Evolutionary conservation across 1,140 invertebrate genomes (phyloP).

Genomic region (Papilio polyxenes): DNA sequence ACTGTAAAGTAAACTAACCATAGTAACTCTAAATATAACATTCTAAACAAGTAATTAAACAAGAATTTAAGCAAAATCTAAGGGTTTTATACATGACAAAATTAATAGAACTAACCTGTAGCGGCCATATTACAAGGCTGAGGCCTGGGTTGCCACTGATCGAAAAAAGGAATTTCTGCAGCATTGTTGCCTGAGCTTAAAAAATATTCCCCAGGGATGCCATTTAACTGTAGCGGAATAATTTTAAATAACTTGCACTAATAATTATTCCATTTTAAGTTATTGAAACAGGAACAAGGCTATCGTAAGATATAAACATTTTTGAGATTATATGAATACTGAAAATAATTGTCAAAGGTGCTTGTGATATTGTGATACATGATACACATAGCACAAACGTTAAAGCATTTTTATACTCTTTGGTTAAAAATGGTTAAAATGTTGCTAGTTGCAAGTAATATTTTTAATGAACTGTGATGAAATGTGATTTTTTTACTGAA

Average conservation of each 20-base stretch:
- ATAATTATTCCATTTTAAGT: neutral
- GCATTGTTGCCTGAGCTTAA: constrained; percentile 38
- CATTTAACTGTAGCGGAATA: neutral
- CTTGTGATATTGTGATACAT: too few relatives aligned
- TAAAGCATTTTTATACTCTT: too few relatives aligned
- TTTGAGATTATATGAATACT: neutral
- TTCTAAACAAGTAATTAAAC: constrained; percentile 53
- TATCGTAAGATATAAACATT: neutral
- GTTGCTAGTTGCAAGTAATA: too few relatives aligned
- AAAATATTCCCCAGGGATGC: constrained; percentile 37
- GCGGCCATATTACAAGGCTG: constrained; percentile 81
- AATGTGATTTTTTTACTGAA: too few relatives aligned
- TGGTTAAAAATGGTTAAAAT: too few relatives aligned
- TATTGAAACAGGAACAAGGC: neutral
- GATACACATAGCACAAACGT: too few relatives aligned
- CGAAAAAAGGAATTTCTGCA: constrained; percentile 42
- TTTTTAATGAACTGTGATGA: too few relatives aligned
- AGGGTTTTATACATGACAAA: constrained; percentile 75
- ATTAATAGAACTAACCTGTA: constrained; percentile 80
- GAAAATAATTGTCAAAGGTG: too few relatives aligned
- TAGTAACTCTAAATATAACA: constrained; percentile 44
- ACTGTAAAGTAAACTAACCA: constrained; percentile 23
- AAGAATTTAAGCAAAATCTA: constrained; percentile 53
- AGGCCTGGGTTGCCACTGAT: constrained; percentile 73
- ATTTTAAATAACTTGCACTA: neutral